Evolutionary conservation across 1,140 invertebrate species (phyloP), one percentile per base, ranked within the genome.

Genomic region (Caenorhabditis latens): DNA sequence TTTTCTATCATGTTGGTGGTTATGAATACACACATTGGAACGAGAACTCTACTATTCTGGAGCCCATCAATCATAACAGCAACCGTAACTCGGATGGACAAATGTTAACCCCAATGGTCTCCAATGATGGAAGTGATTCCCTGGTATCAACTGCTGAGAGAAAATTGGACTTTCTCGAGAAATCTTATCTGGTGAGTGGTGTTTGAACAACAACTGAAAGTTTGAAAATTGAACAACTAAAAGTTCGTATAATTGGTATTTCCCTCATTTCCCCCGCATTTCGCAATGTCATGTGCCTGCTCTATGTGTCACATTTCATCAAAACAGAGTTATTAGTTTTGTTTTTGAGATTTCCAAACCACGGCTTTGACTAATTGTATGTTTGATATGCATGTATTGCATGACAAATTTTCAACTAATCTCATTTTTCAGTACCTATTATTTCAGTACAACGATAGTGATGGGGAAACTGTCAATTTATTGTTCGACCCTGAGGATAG

Each of bases 1-100:
- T 92, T 11, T 92, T 92, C 84, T 88, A 91, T 40, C 91, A 92
- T 79, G 71, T 91, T 19, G 91, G 91, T 7, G 91, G 91, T 11
- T 92, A 90, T 84, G 86, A 86, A 50, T 90, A 90, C 50, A 89
- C 90, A 46, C 55, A 61, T 32, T 86, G 86, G 86, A 86, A 86
- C 63, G 86, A 86, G 32, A 86, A 86, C 24, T 86, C 86, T 7
- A 86, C 86, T 4, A 86, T 86, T 86, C 19, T 86, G 71, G 86
- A 86, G 21, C 86, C 86, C 24, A 75, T 86, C 1, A 55, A 65
- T 65, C 50, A 83, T 42, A 65, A 85, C 50, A 53, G 3, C 63
- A 85, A 79, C 7, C 8, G 19, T 83, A 7, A 19, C n/a, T 24
- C 48, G 42, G 4, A 32, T 0, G 55, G 11, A 46, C 9, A 42